Conservation (phyloP, 2,888 invertebrate genomes). For the Trichogramma evanescens region DNA sequence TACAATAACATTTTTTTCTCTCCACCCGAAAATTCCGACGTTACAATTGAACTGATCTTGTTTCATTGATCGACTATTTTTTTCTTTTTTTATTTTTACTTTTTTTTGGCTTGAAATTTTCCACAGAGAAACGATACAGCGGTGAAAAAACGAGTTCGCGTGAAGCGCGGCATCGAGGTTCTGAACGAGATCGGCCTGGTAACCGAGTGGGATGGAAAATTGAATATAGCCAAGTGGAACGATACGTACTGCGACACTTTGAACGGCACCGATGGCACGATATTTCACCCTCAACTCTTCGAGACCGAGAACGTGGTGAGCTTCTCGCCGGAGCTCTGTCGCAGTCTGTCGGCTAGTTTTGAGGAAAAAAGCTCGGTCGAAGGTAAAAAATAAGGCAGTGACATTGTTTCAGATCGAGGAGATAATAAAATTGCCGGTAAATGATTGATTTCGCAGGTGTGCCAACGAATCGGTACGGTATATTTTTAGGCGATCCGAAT, state of each 20-base stretch:
- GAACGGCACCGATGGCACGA: slow-evolving; percentile 78
- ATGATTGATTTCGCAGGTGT: slow-evolving; percentile 16
- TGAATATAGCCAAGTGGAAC: slow-evolving; percentile 59
- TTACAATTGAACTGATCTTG: too few relatives aligned
- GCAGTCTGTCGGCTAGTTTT: slow-evolving; percentile 39
- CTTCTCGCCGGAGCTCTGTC: slow-evolving; percentile 72
- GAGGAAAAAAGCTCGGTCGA: slow-evolving; percentile 22
- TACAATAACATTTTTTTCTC: slow-evolving; percentile 38
- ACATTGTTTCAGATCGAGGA: neutral
- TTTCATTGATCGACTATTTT: too few relatives aligned
- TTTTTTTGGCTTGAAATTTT: neutral
- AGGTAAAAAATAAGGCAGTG: slow-evolving; percentile 22
- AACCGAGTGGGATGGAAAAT: slow-evolving; percentile 60
- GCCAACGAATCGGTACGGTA: slow-evolving; percentile 58
- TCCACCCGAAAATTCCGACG: neutral
- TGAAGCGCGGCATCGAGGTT: slow-evolving; percentile 67
- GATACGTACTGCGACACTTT: slow-evolving; percentile 65
- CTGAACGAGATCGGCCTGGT: slow-evolving; percentile 69
- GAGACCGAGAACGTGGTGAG: slow-evolving; percentile 62
- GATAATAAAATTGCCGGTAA: neutral
- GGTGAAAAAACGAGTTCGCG: slow-evolving; percentile 61
- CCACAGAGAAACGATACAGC: slow-evolving; percentile 67
- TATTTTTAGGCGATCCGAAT: slow-evolving; percentile 65
- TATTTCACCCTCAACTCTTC: slow-evolving; percentile 74
- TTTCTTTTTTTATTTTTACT: too few relatives aligned